Evolutionary conservation across 2,113 vertebrate species (phyloP), one percentile per base, ranked within the genome.

Genomic region (Suncus etruscus): DNA sequence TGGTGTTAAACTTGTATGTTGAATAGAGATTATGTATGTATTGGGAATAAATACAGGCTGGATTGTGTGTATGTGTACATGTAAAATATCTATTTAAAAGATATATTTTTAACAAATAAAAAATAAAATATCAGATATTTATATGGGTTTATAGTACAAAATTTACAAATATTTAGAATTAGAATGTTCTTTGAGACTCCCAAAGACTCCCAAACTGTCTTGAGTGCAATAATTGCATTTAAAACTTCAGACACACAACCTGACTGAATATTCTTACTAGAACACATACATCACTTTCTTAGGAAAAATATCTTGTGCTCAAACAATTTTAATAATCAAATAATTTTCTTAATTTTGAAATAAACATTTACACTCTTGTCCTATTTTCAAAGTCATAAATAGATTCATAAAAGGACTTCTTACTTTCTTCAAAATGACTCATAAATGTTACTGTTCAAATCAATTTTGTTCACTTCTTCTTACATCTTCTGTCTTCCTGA

Each of bases 121-220:
- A 11, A 87, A 11, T 24, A 80, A 87, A 90, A 86, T 22, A 80
- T 22, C 1, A 76, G 45, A 78, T 83, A 4, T 61, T 24, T 11
- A 50, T 31, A 14, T 74, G 22, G 10, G 3, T 73, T 84, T 63
- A 6, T 48, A 78, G 65, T 16, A 45, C 68, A 48, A 39, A 18
- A 92, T 89, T 29, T 77, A 73, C 5, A 68, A 20, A 51, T 54
- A 69, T 32, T 61, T 84, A 39, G 51, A 54, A 90, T 80, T 50
- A 47, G 61, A 77, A 79, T 83, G 48, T 6, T 3, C 22, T 65
- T 9, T 61, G 50, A 47, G 27, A 32, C 9, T 10, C 73, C 61
- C 73, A 66, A 31, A 6, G 66, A 18, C 25, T 70, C 47, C n/a
- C 77, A 70, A 27, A 39, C 3, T 0, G 1, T 48, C 8, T 24